Base-by-base conservation (phyloP, 2,113 vertebrate genomes). In the Nerophis lumbriciformis region DNA sequence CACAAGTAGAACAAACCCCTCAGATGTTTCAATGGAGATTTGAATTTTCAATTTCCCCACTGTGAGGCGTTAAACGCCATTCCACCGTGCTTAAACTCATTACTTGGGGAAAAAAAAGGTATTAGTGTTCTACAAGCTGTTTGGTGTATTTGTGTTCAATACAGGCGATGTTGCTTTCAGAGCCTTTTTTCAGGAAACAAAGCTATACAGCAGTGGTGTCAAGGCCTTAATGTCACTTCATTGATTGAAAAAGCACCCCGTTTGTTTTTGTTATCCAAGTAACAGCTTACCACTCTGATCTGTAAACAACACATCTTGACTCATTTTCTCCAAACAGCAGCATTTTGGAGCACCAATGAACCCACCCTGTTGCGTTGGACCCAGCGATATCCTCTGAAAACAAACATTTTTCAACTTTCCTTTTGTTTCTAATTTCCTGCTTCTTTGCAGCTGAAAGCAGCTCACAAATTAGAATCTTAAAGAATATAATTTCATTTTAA, bases 181-280 rank as follows among this genome's bases (percentile, higher is more conserved):
- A 28, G 16, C 45, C 19, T 13, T 28, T 4, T 5, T 10, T 21
- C 49, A 4, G 48, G 72, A 69, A 76, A 66, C 44, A 66, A 65
- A 67, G 49, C 42, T 28, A 14, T 44, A 56, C 61, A 63, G 28
- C 51, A 63, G 73, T 66, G 73, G 48, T 21, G 59, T 58, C 8
- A 66, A 67, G 57, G 12, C 50, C 60, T 61, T 69, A 59, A 71
- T 69, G 67, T 60, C 10, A 47, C 49, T 44, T 1, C 45, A 74
- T 67, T 4, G 57, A 76, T 67, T 63, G 16, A 48, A 69, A 53
- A 73, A 61, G 55, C n/a, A 37, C 48, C 42, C 48, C 47, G 48
- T 66, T 53, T 59, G 39, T 59, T 63, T 45, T 44, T 48, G n/a
- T 39, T 35, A 35, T 0, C 6, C 21, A 10, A 59, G 36, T 58